These are phyloP conservation scores for Melinopterus prodromus DNA, from an alignment of 2,888 invertebrate genomes.

Conservation along the genomic window DNA sequence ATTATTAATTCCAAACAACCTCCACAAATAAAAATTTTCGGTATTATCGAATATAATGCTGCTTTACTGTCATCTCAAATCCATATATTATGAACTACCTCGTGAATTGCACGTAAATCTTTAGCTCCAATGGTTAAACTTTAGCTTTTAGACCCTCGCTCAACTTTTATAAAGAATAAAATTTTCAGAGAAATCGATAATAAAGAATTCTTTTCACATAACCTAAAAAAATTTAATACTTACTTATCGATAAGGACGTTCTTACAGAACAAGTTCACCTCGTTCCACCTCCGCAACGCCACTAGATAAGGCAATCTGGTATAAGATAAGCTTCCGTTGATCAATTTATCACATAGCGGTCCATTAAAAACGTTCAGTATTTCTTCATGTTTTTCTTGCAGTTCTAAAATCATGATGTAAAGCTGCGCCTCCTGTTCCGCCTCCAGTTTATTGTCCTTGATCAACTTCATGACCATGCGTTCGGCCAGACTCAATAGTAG, in stretches of 20 bases:
- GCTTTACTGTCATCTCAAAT: too few species aligned
- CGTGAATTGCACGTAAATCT: too few species aligned
- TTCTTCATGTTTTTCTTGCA: constrained; percentile 82
- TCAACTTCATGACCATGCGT: constrained; percentile 91
- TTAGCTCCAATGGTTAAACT: too few species aligned
- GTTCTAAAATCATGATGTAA: constrained; percentile 86
- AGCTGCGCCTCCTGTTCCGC: constrained; percentile 94
- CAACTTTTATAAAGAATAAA: too few species aligned
- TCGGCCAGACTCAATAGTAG: constrained; percentile 89
- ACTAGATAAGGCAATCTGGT: constrained; percentile 79
- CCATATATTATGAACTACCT: too few species aligned
- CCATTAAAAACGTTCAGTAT: constrained; percentile 84
- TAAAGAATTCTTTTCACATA: too few species aligned
- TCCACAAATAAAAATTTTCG: not conserved
- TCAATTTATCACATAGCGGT: constrained; percentile 72
- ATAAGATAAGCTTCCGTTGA: constrained; percentile 60
- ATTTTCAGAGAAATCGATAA: too few species aligned
- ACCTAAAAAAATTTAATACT: constrained; percentile 48
- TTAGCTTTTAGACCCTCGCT: too few species aligned
- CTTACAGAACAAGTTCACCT: constrained; percentile 78
- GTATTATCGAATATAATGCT: not conserved
- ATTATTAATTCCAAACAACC: too few species aligned
- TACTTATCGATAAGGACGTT: constrained; percentile 78
- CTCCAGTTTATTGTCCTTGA: constrained; percentile 86
- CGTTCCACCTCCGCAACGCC: constrained; percentile 77